Evolutionary conservation across 2,888 invertebrate genomes (phyloP).

Genomic region (Cosmia pyralina): DNA sequence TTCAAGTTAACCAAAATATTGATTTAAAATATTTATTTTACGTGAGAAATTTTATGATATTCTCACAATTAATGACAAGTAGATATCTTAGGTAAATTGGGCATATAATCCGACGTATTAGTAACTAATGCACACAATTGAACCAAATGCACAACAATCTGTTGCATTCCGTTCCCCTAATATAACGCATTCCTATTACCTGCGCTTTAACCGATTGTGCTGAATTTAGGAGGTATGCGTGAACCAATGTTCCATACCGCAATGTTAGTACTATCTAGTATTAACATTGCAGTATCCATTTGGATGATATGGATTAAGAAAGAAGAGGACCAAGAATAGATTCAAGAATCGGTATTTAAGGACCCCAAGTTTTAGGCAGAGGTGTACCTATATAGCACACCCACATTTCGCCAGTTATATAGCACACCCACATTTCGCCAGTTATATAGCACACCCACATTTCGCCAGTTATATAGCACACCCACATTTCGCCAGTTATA

Average conservation of each 20-base stretch:
- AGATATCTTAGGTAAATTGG: background rate
- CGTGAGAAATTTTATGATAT: background rate
- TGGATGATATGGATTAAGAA: no score
- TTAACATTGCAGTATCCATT: no score
- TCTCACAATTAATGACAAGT: background rate
- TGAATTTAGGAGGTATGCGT: constrained; percentile 43
- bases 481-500: no score
- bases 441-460: no score
- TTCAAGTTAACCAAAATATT: no score
- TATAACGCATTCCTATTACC: constrained; percentile 38
- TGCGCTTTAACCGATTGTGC: constrained; percentile 44
- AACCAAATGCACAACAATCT: constrained; percentile 36
- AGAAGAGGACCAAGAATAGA: no score
- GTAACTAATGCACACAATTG: background rate
- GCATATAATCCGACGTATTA: background rate
- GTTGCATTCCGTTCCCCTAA: constrained; percentile 35
- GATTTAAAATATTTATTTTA: background rate
- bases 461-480: no score
- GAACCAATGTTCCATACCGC: background rate
- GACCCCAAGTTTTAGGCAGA: no score
- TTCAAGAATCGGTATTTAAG: no score
- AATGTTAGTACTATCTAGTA: constrained; percentile 5
- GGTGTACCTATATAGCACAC: no score
- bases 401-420: no score
- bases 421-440: no score